phyloP scores from a whole-genome alignment of 2,797 vertebrate species.

The Enteromius viviparus region DNA sequence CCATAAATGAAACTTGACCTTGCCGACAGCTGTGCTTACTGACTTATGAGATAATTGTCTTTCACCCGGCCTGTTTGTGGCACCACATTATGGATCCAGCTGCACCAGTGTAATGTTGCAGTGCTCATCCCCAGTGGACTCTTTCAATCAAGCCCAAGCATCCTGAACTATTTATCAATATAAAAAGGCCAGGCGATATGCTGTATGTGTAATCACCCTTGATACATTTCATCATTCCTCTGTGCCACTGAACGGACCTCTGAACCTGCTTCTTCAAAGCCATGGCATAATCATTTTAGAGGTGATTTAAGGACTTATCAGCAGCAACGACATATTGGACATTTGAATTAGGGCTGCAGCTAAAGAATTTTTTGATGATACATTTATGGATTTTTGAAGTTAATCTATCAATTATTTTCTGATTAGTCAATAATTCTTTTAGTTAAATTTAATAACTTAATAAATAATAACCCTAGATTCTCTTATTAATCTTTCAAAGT shows the following conservation, averaged over 20 bases:
- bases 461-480: not conserved
- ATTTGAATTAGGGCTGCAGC: not conserved
- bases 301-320: not conserved
- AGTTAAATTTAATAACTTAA: not conserved
- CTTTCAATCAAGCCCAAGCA: constrained; percentile 65
- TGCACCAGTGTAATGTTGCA: constrained; percentile 61
- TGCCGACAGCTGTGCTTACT: constrained; percentile 79
- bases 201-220: constrained; percentile 42
- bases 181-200: constrained; percentile 43
- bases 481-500: not conserved
- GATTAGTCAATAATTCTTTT: not conserved
- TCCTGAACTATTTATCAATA: constrained; percentile 59
- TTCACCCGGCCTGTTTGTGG: constrained; percentile 65
- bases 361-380: not conserved
- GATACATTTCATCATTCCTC: constrained; percentile 33
- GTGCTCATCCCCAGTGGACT: constrained; percentile 60
- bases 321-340: not conserved
- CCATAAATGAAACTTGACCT: constrained; percentile 78
- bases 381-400: not conserved
- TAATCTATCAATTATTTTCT: not conserved
- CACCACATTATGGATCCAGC: constrained; percentile 67
- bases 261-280: constrained; percentile 13
- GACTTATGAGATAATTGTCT: constrained; percentile 81
- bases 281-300: not conserved
- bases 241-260: constrained; percentile 14